These are phyloP conservation scores for Drosophila azteca DNA, from an alignment of 1,140 invertebrate genomes.

Conservation along the genomic window DNA sequence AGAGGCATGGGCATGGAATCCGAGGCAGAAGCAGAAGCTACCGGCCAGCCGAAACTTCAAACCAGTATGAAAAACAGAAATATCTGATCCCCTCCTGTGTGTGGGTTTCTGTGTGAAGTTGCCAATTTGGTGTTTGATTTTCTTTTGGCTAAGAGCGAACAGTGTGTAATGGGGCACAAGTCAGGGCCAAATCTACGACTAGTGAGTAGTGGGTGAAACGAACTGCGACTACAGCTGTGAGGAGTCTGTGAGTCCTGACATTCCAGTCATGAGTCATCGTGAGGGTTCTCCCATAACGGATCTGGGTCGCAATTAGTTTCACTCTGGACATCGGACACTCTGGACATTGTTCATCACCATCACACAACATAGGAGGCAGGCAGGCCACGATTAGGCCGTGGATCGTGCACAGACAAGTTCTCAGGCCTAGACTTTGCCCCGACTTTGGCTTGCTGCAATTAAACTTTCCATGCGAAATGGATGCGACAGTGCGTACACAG, in stretches of 20 bases:
- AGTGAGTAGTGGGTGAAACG: conserved; percentile 5
- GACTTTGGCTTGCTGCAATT: conserved; percentile 27
- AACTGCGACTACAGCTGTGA: conserved; percentile 1
- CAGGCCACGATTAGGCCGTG: not conserved
- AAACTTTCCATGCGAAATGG: conserved; percentile 69
- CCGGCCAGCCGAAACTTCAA: conserved; percentile 63
- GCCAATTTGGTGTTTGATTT: conserved; percentile 68
- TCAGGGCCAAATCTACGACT: not conserved
- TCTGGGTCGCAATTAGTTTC: conserved; percentile 40
- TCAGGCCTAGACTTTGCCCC: conserved; percentile 8
- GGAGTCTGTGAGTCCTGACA: conserved; percentile 8
- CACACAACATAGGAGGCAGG: too few relatives aligned
- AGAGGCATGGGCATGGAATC: conserved; percentile 9
- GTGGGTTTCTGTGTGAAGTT: conserved; percentile 43
- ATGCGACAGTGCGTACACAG: conserved; percentile 56
- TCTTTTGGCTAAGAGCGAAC: conserved; percentile 26
- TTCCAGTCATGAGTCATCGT: conserved; percentile 54
- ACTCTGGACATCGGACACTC: not conserved
- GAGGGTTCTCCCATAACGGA: conserved; percentile 42
- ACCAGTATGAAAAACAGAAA: conserved; percentile 61
- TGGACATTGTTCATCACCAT: conserved; percentile 15
- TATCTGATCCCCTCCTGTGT: conserved; percentile 30
- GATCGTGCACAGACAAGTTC: conserved; percentile 46
- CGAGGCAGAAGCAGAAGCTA: conserved; percentile 65
- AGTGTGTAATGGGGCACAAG: conserved; percentile 14